These are phyloP conservation scores for Drosophila punjabiensis DNA, from an alignment of 1,140 invertebrate genomes.

Conservation along the genomic window DNA sequence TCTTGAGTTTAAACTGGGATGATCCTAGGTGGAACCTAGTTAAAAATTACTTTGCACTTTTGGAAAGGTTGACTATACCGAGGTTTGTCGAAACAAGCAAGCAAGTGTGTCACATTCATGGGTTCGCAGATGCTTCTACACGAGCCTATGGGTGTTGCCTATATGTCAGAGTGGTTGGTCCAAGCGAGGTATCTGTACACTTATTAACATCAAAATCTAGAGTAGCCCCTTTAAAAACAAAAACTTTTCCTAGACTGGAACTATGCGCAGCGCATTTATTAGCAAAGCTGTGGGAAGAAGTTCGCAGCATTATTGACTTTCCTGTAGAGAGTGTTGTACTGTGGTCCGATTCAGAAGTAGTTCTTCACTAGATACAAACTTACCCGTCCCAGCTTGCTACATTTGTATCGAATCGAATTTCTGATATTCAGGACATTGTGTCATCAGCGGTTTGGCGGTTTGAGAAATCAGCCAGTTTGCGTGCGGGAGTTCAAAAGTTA, in stretches of 20 bases:
- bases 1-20: neutral
- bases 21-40: conserved; percentile 1
- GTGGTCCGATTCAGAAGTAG: conserved; percentile 6
- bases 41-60: neutral
- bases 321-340: conserved; percentile 74
- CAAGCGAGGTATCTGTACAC: neutral
- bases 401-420: conserved; percentile 13
- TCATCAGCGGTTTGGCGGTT: too few species aligned
- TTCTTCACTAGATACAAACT: conserved; percentile 12
- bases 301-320: too few species aligned
- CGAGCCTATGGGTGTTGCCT: conserved; percentile 1
- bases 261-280: too few species aligned
- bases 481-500: too few species aligned
- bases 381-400: too few species aligned
- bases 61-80: conserved; percentile 58
- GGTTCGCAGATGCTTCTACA: neutral
- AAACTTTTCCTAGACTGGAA: too few species aligned
- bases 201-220: too few species aligned
- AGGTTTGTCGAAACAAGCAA: conserved; percentile 25
- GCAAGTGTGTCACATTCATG: conserved; percentile 1
- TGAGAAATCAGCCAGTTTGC: too few species aligned
- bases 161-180: neutral
- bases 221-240: too few species aligned
- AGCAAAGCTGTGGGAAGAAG: too few species aligned
- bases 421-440: too few species aligned